Evolutionary conservation across 2,113 vertebrate genomes (phyloP).

Genomic region (Cyphomyrus discorhynchus): DNA sequence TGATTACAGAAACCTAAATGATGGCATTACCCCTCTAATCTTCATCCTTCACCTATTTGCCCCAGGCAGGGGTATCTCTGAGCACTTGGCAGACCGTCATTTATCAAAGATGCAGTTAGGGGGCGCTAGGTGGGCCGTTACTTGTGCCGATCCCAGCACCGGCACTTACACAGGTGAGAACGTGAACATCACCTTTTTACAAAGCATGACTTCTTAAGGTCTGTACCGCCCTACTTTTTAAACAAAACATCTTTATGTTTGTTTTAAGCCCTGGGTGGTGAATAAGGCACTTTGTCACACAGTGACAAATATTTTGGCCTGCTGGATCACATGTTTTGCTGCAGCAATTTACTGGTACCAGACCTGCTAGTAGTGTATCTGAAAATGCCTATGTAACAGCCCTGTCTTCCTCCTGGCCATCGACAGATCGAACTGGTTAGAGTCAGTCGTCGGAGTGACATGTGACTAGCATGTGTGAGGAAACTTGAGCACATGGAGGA

Average conservation of each 20-base stretch:
- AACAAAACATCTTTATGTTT: not conserved
- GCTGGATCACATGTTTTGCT: not conserved
- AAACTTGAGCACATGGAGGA: not conserved
- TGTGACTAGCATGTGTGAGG: not conserved
- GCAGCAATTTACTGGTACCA: not conserved
- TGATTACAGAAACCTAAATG: slow-evolving; percentile 34
- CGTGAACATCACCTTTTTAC: not conserved
- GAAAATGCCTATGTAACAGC: not conserved
- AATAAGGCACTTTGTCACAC: not conserved
- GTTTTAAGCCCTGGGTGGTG: not conserved
- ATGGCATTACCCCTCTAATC: slow-evolving; percentile 34
- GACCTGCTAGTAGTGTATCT: not conserved
- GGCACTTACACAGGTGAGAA: not conserved
- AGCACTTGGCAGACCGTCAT: slow-evolving; percentile 33
- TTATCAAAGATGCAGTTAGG: slow-evolving; percentile 28
- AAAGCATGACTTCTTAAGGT: not conserved
- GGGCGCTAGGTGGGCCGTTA: not conserved
- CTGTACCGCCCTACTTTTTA: not conserved
- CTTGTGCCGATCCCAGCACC: not conserved
- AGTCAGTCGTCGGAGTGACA: not conserved
- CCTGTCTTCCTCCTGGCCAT: not conserved
- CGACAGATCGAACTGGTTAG: not conserved
- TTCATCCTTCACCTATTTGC: slow-evolving; percentile 32
- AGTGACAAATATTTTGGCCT: not conserved
- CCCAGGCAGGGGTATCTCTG: slow-evolving; percentile 42